Evolutionary conservation across 2,888 invertebrate genomes (phyloP).

Genomic region (Frankliniella intonsa): DNA sequence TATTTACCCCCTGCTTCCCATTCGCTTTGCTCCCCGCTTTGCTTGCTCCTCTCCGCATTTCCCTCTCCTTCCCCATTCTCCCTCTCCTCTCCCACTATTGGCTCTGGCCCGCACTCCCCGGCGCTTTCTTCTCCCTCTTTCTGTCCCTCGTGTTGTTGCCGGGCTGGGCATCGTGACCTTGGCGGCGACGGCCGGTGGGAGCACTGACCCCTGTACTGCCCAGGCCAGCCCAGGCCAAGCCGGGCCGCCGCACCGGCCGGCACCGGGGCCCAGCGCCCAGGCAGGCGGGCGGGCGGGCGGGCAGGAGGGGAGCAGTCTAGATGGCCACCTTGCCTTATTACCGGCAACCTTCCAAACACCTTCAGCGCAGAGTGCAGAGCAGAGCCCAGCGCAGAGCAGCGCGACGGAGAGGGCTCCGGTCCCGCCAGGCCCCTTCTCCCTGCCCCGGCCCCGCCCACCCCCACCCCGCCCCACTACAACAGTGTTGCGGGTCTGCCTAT

Average conservation of each 20-base stretch:
- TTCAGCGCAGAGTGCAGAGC: too few relatives aligned
- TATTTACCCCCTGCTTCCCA: background rate
- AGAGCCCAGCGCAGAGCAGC: too few relatives aligned
- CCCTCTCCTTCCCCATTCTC: background rate
- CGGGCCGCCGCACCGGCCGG: background rate
- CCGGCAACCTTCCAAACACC: background rate
- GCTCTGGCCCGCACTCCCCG: background rate
- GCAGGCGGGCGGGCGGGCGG: background rate
- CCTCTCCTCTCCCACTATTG: background rate
- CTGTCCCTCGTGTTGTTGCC: background rate
- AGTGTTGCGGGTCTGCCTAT: too few relatives aligned
- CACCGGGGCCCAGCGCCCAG: background rate
- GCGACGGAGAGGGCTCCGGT: too few relatives aligned
- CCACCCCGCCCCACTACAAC: background rate
- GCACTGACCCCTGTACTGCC: background rate
- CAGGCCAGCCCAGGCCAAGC: background rate
- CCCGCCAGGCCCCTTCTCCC: background rate
- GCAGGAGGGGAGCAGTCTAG: background rate
- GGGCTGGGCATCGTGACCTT: slow-evolving; percentile 14
- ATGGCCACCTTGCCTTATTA: background rate
- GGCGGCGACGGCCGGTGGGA: background rate
- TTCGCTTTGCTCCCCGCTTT: background rate
- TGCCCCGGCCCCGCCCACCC: background rate
- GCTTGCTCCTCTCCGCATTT: background rate
- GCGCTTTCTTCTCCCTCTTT: background rate